phyloP scores from a whole-genome alignment of 1,140 invertebrate genomes.

The Drosophila lini region DNA sequence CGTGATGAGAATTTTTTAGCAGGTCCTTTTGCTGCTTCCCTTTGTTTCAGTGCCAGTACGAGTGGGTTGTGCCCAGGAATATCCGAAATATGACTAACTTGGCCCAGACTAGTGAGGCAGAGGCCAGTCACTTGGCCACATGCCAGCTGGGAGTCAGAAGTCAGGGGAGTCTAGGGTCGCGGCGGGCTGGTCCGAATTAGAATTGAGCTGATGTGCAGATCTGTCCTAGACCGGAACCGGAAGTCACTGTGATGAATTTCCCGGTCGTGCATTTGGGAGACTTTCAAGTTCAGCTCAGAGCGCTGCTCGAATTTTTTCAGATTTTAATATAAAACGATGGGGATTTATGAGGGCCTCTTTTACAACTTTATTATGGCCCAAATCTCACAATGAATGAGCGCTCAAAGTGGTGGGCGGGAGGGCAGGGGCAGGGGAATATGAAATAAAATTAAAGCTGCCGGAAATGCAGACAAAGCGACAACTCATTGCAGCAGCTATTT shows the following conservation, averaged over 20 bases:
- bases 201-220: constrained; percentile 57
- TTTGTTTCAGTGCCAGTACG: constrained; percentile 16
- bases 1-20: constrained; percentile 75
- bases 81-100: constrained; percentile 51
- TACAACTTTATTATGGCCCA: constrained; percentile 50
- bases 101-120: constrained; percentile 10
- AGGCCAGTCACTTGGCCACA: constrained; percentile 54
- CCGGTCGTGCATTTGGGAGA: constrained; percentile 20
- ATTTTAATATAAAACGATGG: constrained; percentile 55
- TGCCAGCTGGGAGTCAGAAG: constrained; percentile 45
- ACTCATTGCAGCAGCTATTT: constrained; percentile 71
- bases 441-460: constrained; percentile 78
- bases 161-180: not conserved
- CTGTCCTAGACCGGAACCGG: constrained; percentile 62
- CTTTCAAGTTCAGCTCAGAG: constrained; percentile 50
- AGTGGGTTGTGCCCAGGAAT: constrained; percentile 48
- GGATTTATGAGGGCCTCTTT: constrained; percentile 47
- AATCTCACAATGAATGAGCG: constrained; percentile 33
- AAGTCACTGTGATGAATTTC: constrained; percentile 72
- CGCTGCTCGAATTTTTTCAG: constrained; percentile 20
- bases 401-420: not conserved
- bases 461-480: constrained; percentile 79
- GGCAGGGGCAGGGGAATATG: constrained; percentile 33
- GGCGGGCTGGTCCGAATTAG: constrained; percentile 30
- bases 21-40: constrained; percentile 27